Percentiles rank a stretch among this genome's conserved stretches.
phyloP scores from a whole-genome alignment of 2,113 vertebrate species.

The Nesogale talazaci region DNA sequence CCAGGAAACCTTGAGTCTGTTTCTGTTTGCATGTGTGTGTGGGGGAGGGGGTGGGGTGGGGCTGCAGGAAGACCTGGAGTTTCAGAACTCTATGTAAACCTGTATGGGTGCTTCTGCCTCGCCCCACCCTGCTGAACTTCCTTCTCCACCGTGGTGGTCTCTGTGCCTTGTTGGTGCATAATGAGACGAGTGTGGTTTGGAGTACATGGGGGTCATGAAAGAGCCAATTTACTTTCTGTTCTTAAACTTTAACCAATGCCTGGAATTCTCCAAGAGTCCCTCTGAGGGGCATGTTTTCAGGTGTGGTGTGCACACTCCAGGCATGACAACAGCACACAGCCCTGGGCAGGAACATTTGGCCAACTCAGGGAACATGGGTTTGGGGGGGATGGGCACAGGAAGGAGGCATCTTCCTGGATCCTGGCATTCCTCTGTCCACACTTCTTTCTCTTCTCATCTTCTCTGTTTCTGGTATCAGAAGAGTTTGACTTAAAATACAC shows the following conservation, averaged over 20 bases:
- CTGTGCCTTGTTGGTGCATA: neutral
- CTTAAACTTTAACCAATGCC: constrained; percentile 32
- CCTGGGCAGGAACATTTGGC: neutral
- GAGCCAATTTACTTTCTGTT: neutral
- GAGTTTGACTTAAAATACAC: neutral
- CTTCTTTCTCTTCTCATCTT: neutral
- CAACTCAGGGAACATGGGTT: neutral
- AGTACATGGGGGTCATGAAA: neutral
- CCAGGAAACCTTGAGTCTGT: neutral
- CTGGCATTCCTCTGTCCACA: neutral
- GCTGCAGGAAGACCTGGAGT: too few species aligned
- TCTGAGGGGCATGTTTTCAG: neutral
- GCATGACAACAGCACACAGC: neutral
- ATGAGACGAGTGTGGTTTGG: constrained; percentile 17
- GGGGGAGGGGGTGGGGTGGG: constrained; percentile 9
- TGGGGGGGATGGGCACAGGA: neutral
- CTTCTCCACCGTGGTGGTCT: neutral
- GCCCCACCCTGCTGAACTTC: neutral
- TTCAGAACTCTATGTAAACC: neutral
- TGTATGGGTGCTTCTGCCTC: neutral
- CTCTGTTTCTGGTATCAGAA: neutral
- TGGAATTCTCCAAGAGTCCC: neutral
- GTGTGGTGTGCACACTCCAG: neutral
- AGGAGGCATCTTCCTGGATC: neutral
- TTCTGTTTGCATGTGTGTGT: too few species aligned